Evolutionary conservation across 2,113 vertebrate species (phyloP).

Genomic region (Atractosteus spatula): DNA sequence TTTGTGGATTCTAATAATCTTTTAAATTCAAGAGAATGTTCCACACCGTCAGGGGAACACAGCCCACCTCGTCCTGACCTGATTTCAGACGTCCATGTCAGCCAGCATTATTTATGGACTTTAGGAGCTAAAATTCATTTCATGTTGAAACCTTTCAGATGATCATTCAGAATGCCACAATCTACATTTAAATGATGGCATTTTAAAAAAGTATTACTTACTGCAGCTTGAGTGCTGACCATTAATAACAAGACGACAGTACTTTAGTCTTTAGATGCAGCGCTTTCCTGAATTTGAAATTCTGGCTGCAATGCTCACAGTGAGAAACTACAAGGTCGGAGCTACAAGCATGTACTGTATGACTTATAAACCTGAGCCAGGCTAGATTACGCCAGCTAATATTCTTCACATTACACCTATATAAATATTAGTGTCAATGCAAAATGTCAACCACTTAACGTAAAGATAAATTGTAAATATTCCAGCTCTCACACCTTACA

Average conservation of each 20-base stretch:
- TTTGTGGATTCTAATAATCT: slow-evolving; percentile 1
- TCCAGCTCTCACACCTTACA: not conserved
- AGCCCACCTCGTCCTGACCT: not conserved
- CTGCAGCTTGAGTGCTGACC: slow-evolving; percentile 30
- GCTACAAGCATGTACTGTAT: not conserved
- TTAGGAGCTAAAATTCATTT: slow-evolving; percentile 38
- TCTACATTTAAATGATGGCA: slow-evolving; percentile 40
- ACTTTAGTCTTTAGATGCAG: slow-evolving; percentile 14
- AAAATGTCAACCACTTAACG: slow-evolving; percentile 26
- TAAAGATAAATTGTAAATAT: slow-evolving; percentile 28
- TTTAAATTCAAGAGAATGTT: slow-evolving; percentile 2
- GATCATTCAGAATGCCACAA: slow-evolving; percentile 22
- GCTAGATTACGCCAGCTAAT: slow-evolving; percentile 22
- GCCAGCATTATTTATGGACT: slow-evolving; percentile 35
- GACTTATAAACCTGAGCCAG: slow-evolving; percentile 24
- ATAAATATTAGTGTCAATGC: slow-evolving; percentile 40
- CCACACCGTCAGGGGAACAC: not conserved
- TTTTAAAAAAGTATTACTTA: slow-evolving; percentile 44
- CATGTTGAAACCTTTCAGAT: slow-evolving; percentile 32
- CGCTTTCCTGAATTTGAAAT: not conserved
- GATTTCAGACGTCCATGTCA: not conserved
- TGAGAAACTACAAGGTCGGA: not conserved
- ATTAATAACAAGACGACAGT: slow-evolving; percentile 39
- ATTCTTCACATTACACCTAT: slow-evolving; percentile 41
- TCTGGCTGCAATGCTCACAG: not conserved